phyloP scores from a whole-genome alignment of 2,113 vertebrate genomes.

The Laterallus jamaicensis region DNA sequence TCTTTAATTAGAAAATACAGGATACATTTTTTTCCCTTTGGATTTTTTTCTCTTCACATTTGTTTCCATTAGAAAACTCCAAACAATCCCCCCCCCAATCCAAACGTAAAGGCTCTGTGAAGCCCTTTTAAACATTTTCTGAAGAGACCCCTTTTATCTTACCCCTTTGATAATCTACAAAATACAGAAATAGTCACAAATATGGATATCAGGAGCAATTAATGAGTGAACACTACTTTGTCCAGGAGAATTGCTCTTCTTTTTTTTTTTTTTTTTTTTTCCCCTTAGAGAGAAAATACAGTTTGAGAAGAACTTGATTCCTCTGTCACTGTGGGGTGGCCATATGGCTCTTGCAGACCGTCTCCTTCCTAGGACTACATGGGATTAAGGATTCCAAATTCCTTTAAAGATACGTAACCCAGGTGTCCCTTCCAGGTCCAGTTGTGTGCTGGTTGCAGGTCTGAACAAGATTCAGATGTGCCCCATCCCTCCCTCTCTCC shows the following conservation, averaged over 20 bases:
- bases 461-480: constrained; percentile 50
- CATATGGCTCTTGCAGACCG: background rate
- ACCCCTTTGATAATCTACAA: background rate
- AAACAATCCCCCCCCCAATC: too few species aligned
- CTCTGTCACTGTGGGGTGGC: background rate
- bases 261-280: background rate
- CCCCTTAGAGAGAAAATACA: background rate
- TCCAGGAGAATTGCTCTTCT: background rate
- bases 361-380: background rate
- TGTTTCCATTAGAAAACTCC: background rate
- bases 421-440: constrained; percentile 38
- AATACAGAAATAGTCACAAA: background rate
- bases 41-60: background rate
- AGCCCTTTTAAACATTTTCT: background rate
- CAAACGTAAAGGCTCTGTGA: background rate
- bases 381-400: background rate
- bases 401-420: background rate
- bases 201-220: background rate
- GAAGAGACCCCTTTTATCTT: background rate
- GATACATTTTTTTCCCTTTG: background rate
- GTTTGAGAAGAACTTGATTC: background rate
- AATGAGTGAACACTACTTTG: background rate
- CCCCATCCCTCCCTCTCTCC: background rate
- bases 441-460: constrained; percentile 21
- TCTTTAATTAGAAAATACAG: constrained; percentile 30